A percentile compares a stretch with the other conserved stretches of the same genome.
Conservation (phyloP, 1,140 invertebrate genomes). For the Eufriesea mexicana region DNA sequence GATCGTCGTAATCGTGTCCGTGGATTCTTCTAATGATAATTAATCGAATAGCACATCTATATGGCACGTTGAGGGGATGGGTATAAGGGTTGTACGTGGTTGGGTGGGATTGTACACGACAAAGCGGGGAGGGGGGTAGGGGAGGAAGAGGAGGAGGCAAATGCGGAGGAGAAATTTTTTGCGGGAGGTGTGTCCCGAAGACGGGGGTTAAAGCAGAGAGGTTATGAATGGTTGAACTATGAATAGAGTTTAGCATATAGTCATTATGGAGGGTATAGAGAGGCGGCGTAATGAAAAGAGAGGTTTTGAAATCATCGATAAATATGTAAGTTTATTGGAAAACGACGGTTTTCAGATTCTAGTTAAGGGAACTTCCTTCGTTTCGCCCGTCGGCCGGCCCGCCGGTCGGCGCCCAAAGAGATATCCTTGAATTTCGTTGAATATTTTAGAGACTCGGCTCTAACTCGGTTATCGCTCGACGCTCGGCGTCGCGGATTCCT, state of each 20-base stretch:
- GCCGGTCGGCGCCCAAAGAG: conserved; percentile 58
- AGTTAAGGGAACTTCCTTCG: conserved; percentile 61
- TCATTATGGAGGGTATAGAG: conserved; percentile 63
- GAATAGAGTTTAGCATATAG: conserved; percentile 81
- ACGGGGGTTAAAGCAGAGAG: conserved; percentile 62
- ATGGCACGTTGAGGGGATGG: conserved; percentile 51
- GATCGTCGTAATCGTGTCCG: conserved; percentile 62
- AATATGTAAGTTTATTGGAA: conserved; percentile 60
- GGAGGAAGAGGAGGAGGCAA: not conserved
- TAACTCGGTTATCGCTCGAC: conserved; percentile 43
- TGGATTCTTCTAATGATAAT: conserved; percentile 63
- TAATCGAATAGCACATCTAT: conserved; percentile 56
- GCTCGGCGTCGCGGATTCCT: not conserved
- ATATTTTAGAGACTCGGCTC: conserved; percentile 49
- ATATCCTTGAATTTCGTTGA: conserved; percentile 58
- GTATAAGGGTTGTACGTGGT: conserved; percentile 8
- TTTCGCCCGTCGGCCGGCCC: conserved; percentile 50
- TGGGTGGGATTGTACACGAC: not conserved
- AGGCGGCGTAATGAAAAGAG: not conserved
- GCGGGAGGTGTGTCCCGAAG: conserved; percentile 14
- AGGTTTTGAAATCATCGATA: conserved; percentile 69
- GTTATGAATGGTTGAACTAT: conserved; percentile 81
- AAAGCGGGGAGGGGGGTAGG: not conserved
- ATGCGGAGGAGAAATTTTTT: not conserved
- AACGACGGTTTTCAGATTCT: conserved; percentile 58